phyloP scores from a whole-genome alignment of 2,113 vertebrate genomes.

The Turdus rufiventris region DNA sequence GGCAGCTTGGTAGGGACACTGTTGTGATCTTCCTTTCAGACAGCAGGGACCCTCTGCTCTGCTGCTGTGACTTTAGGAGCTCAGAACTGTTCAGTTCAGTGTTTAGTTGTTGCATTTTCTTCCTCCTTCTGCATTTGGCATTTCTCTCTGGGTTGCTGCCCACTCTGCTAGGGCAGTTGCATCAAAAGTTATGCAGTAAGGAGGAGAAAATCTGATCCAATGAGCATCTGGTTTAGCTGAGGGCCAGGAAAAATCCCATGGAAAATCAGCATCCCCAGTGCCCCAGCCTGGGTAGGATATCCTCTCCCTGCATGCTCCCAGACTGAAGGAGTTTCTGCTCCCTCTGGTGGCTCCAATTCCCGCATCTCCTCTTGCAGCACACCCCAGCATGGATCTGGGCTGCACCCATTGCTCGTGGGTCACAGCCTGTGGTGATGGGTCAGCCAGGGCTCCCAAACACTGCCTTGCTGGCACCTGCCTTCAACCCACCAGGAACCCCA shows the following conservation, averaged over 20 bases:
- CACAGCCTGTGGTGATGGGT: neutral
- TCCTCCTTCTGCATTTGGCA: neutral
- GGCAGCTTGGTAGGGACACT: neutral
- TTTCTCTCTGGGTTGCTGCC: neutral
- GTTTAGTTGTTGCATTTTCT: neutral
- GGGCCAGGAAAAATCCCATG: neutral
- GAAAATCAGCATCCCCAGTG: neutral
- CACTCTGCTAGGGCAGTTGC: neutral
- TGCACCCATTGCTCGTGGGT: neutral
- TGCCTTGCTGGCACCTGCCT: neutral
- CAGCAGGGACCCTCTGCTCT: neutral
- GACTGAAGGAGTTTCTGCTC: slow-evolving; percentile 45
- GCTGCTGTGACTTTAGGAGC: neutral
- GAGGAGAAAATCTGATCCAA: neutral
- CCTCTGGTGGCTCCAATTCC: slow-evolving; percentile 53
- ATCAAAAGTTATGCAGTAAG: neutral
- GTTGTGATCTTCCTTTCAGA: neutral
- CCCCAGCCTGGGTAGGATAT: neutral
- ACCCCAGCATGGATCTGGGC: accelerated
- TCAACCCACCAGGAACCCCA: neutral
- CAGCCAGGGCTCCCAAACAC: neutral
- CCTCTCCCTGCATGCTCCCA: neutral
- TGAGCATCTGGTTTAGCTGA: neutral
- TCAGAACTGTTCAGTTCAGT: neutral
- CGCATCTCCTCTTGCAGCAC: neutral